These are phyloP conservation scores for Pycnonotus jocosus DNA, from an alignment of 2,113 vertebrate genomes.

Conservation along the genomic window DNA sequence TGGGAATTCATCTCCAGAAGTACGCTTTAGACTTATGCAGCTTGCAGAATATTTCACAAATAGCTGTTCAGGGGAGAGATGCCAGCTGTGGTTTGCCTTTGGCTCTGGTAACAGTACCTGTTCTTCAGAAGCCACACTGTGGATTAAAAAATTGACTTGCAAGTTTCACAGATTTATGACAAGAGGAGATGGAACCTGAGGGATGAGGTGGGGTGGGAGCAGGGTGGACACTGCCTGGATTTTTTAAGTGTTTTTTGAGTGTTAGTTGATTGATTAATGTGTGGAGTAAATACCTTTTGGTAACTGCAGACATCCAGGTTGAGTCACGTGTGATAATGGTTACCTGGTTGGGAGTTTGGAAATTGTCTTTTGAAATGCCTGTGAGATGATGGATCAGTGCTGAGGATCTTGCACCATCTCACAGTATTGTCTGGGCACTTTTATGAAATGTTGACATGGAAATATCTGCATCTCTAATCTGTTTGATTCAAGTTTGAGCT, in stretches of 20 bases:
- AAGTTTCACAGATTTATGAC: background rate
- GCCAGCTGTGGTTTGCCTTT: background rate
- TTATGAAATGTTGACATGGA: background rate
- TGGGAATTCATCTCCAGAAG: background rate
- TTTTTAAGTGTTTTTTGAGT: background rate
- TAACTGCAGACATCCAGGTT: background rate
- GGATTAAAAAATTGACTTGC: background rate
- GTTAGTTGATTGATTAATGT: rapidly evolving
- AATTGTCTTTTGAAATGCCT: background rate
- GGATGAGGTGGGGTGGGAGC: background rate
- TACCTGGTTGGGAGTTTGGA: background rate
- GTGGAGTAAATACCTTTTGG: background rate
- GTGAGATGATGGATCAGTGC: background rate
- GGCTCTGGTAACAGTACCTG: background rate
- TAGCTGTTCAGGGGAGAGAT: background rate
- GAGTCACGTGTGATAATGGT: background rate
- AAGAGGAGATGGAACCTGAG: background rate
- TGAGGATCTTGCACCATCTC: background rate
- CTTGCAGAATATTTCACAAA: background rate
- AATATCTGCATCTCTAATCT: background rate
- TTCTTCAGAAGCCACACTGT: background rate
- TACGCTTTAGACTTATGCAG: background rate
- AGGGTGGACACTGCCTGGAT: background rate
- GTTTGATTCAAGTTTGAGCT: background rate
- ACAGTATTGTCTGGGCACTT: background rate